phyloP scores from a whole-genome alignment of 2,113 vertebrate species.

The Dunckerocampus dactyliophorus region DNA sequence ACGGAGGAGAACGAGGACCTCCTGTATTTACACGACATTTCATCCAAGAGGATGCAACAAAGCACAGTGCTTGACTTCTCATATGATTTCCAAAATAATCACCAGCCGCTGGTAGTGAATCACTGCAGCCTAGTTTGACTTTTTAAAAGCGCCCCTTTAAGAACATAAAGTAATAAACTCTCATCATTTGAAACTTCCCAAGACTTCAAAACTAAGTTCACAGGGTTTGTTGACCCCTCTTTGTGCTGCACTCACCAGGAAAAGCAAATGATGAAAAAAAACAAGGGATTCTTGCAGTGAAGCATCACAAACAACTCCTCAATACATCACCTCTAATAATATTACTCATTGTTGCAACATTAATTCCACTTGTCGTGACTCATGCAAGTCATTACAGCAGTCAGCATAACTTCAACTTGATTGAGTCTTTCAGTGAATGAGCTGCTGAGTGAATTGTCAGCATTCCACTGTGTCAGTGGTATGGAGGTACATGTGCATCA shows the following conservation, averaged over 20 bases:
- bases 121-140: background rate
- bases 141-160: background rate
- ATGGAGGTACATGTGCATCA: background rate
- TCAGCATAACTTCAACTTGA: background rate
- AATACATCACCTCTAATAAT: background rate
- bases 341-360: background rate
- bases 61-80: no score
- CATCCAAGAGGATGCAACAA: no score
- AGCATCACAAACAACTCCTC: background rate
- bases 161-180: no score
- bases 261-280: no score
- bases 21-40: no score
- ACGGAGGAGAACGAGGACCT: no score
- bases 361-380: background rate
- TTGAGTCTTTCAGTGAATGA: background rate
- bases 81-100: no score
- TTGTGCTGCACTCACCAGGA: background rate
- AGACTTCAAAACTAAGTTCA: background rate
- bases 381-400: background rate
- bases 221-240: background rate
- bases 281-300: background rate
- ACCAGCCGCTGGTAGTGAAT: background rate
- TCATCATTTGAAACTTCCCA: no score
- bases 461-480: background rate
- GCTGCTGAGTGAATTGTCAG: background rate